Conservation (phyloP, 1,140 invertebrate genomes). For the Aphis gossypii region DNA sequence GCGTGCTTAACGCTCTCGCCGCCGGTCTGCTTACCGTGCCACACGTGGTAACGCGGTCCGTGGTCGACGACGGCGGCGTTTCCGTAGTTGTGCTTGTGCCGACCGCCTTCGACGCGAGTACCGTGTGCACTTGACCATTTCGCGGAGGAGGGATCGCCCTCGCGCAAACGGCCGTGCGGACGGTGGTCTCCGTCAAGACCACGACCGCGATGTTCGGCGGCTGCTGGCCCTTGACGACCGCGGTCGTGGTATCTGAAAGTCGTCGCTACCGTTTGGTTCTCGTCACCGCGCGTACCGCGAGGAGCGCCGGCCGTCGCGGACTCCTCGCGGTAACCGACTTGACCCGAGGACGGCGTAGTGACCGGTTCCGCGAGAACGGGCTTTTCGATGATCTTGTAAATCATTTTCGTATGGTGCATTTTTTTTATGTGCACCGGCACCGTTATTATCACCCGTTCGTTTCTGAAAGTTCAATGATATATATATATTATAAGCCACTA, state of each 20-base stretch:
- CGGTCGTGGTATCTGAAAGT: not conserved
- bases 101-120: not conserved
- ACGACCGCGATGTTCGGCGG: not conserved
- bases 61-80: not conserved
- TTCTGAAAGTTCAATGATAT: not conserved
- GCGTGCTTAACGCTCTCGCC: not conserved
- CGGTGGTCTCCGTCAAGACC: not conserved
- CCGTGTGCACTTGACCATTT: not conserved
- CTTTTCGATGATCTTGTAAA: conserved; percentile 27
- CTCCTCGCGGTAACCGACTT: not conserved
- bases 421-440: not conserved
- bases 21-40: not conserved
- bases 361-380: not conserved
- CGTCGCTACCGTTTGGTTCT: not conserved
- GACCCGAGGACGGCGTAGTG: not conserved
- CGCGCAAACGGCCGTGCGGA: too few relatives aligned
- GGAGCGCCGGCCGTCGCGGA: not conserved
- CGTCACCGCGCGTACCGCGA: not conserved
- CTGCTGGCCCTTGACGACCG: too few relatives aligned
- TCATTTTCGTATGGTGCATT: not conserved
- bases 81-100: not conserved
- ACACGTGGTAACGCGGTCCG: not conserved
- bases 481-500: not conserved
- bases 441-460: not conserved
- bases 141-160: too few relatives aligned